Evolutionary conservation across 1,140 invertebrate species (phyloP), one percentile per base, ranked within the genome.

Genomic region (Drosophila parabipectinata): DNA sequence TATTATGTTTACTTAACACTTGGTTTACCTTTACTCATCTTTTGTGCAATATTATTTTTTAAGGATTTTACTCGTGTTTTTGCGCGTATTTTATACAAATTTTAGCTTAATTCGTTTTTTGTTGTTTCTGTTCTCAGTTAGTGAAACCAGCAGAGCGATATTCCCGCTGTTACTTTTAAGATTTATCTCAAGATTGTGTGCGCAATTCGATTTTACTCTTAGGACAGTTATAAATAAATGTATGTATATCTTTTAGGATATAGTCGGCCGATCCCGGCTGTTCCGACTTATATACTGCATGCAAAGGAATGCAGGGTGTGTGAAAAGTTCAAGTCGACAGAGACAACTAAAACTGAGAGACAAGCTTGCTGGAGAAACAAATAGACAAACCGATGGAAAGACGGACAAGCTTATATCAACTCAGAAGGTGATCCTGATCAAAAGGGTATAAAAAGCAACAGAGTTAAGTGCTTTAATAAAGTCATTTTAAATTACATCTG

Each of bases 31-130:
- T 50, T 58, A 21, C 32, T 72, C 14, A 41, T 32, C n/a, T 18
- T 60, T 55, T 41, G 73, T 77, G 73, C 73, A 77, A 77, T 77
- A 77, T 51, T 61, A 51, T 52, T 75, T 55, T 37, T 45, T 15
- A 21, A 9, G 15, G 7, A 14, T 55, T 48, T 26, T 53, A 48
- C 37, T 3, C 55, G 55, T 34, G 26, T 37, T 53, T 69, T 50
- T 47, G 58, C 37, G 28, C 9, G 26, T 51, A 30, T 12, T 18
- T 7, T 26, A 41, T 74, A 18, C 18, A 18, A 18, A 1, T 18
- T 18, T 18, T 18, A 66, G 56, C 32, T 66, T 66, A 41, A 55
- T 50, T 66, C n/a, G 28, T 53, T 64, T 47, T 15, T 58, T 26
- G 8, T 26, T 41, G 24, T 21, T 51, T 51, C 21, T 18, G 28